Base-by-base conservation (phyloP, 2,797 vertebrate genomes). In the Artibeus jamaicensis region DNA sequence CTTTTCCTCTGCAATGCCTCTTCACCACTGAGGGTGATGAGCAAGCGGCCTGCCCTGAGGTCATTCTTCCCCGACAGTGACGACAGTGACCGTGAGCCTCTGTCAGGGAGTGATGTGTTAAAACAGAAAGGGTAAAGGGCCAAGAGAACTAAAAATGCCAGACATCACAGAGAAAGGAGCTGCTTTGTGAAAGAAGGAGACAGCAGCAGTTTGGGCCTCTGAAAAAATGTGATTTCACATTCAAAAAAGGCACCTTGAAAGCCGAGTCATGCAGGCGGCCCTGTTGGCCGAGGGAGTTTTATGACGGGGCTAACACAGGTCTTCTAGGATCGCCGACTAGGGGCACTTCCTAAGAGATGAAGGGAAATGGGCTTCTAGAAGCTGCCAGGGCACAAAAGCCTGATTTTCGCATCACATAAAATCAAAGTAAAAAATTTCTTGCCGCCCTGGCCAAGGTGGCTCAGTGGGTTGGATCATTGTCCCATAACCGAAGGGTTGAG, bases 121-220 rank as follows among this genome's bases (percentile, higher is more conserved):
- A 95, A 87, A 95, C 95, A 73, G 91, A 96, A 93, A 96, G 96
- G 94, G 89, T 73, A 74, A 84, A 97, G 70, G 88, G 88, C 95
- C 95, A 92, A 57, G 68, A 91, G 84, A 91, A 78, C 86, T 89
- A 77, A 96, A 97, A 95, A 89, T 70, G 92, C n/a, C 94, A 94
- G 91, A 70, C 86, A 78, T 97, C 95, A 96, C 78, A 91, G 92
- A 91, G 70, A 53, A 62, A 55, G 46, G 65, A 62, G 48, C 73
- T 0, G 0, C 48, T 85, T 50, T 77, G 93, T 65, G 57, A 76
- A 86, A 76, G 73, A 77, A 73, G 6, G 42, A 81, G 82, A 88
- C 93, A 89, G 50, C 9, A 39, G 73, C 48, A 50, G 59, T 94
- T n/a, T 55, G 93, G 77, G 62, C 77, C 32, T 59, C 81, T 32